Conservation (phyloP, 1,140 invertebrate genomes). For the Tigriopus japonicus region DNA sequence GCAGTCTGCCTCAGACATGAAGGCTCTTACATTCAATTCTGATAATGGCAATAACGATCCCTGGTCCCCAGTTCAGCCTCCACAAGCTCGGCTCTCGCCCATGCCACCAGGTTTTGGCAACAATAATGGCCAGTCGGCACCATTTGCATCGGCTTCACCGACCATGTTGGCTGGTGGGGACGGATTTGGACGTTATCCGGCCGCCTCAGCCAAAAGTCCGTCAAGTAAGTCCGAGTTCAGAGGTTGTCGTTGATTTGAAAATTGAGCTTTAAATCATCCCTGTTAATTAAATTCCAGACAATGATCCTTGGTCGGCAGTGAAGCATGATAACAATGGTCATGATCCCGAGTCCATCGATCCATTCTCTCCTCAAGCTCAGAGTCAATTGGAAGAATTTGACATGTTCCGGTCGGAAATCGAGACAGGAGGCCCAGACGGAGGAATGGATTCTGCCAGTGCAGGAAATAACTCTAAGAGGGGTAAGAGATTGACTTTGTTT, state of each 20-base stretch:
- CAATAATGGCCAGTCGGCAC: not conserved
- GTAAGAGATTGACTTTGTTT: not conserved
- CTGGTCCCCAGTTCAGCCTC: conserved; percentile 1
- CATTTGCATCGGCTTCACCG: not conserved
- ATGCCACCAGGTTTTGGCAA: not conserved
- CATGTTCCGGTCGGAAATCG: not conserved
- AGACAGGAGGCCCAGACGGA: not conserved
- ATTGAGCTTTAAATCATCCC: no score
- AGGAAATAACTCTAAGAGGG: no score
- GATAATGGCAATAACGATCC: conserved; percentile 1
- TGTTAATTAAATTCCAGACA: not conserved
- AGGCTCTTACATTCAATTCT: not conserved
- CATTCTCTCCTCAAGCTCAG: not conserved
- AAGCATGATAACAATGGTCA: not conserved
- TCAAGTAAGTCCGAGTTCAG: not conserved
- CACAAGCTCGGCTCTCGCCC: not conserved
- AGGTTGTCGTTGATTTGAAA: not conserved
- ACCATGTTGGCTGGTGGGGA: not conserved
- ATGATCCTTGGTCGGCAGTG: not conserved
- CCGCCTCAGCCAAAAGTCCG: not conserved
- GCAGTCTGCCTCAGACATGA: conserved; percentile 19
- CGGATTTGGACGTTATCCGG: not conserved
- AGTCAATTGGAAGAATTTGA: not conserved
- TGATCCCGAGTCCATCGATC: not conserved
- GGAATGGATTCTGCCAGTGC: no score